Base-by-base conservation (phyloP, 2,797 vertebrate species). In the Anisognathus igniventris region DNA sequence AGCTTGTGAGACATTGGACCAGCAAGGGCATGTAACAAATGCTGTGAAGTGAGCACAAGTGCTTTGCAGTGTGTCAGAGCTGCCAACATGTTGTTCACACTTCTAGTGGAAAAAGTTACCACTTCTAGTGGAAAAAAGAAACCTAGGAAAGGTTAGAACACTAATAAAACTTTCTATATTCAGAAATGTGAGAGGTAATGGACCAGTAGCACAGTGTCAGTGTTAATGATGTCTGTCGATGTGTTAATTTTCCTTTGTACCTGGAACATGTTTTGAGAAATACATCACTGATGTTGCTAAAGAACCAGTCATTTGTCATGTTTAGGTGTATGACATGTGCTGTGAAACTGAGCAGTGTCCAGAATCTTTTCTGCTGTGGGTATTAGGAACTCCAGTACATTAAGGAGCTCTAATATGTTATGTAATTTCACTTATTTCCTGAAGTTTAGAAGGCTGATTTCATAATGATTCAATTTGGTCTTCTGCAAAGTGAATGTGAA, bases 361-460 rank as follows among this genome's bases (percentile, higher is more conserved):
- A 62, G 50, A 86, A 37, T 44, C 2, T 35, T 57, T 74, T 62
- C 25, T 94, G 40, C 40, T 81, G 27, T 23, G 40, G 61, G 11
- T 70, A 62, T 33, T 40, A 25, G 44, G 15, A 37, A 9, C 17
- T 37, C 56, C 27, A 39, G 24, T 51, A 18, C 37, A 15, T 40
- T 57, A 67, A 51, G 50, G 25, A 80, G 4, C 4, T 61, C 15
- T 35, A 27, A 19, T 39, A 50, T 4, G 9, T 73, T 21, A 44
- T 57, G 3, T 40, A 83, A 78, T 51, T 79, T 42, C 20, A n/a
- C 37, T 79, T 77, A 16, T 21, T 88, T 83, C 17, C 25, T 80
- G n/a, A 94, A 82, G 21, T n/a, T 84, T 35, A 70, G 21, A 61
- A 83, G 92, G 23, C 37, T 72, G 10, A 72, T 42, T 73, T 94